Conservation (phyloP, 2,888 invertebrate genomes). For the Ochropleura leucogaster region DNA sequence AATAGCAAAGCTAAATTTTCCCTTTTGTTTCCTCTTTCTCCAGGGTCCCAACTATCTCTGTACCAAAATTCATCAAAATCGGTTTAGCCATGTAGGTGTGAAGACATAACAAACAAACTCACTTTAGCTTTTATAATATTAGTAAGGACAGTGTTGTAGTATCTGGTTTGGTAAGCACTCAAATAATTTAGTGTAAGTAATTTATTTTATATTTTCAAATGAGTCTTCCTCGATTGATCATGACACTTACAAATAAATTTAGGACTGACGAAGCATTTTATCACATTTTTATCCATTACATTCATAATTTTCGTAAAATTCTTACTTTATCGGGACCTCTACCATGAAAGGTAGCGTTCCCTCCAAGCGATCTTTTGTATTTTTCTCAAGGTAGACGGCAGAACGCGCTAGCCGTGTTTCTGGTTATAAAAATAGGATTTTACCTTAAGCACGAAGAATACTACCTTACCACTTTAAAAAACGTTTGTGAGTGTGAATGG, state of each 20-base stretch:
- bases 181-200: background rate
- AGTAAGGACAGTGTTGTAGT: too few species aligned
- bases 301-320: conserved; percentile 3
- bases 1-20: too few species aligned
- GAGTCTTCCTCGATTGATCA: background rate
- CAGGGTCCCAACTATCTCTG: too few species aligned
- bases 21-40: too few species aligned
- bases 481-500: background rate
- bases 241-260: conserved; percentile 9
- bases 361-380: conserved; percentile 7
- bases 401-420: conserved; percentile 9
- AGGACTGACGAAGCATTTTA: conserved; percentile 10
- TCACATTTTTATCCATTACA: background rate
- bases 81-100: too few species aligned
- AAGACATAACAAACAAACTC: too few species aligned
- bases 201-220: too few species aligned
- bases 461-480: background rate
- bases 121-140: too few species aligned
- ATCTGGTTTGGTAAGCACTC: background rate
- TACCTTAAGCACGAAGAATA: background rate
- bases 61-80: too few species aligned
- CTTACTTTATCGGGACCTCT: background rate
- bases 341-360: background rate
- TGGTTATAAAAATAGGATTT: conserved; percentile 7
- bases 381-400: background rate